Percentiles rank a stretch among this genome's conserved stretches.
Evolutionary conservation across 2,113 vertebrate genomes (phyloP).

Genomic region (Dromiciops gliroides): DNA sequence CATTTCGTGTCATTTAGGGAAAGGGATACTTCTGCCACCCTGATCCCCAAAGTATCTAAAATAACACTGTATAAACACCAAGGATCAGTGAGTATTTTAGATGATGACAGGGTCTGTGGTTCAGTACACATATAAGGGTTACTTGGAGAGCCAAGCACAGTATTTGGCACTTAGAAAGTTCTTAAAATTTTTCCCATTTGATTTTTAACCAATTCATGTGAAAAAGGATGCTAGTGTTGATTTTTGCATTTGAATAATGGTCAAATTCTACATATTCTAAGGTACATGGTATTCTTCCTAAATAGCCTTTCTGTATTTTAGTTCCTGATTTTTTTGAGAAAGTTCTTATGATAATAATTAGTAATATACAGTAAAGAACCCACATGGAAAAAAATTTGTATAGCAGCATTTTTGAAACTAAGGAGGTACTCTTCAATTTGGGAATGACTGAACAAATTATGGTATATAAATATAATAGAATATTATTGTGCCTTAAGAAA

Average conservation of each 20-base stretch:
- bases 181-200: neutral
- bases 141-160: too few relatives aligned
- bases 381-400: too few relatives aligned
- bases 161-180: too few relatives aligned
- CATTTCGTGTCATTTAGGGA: too few relatives aligned
- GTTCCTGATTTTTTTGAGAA: neutral
- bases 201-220: neutral
- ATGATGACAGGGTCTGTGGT: too few relatives aligned
- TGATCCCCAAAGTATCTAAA: too few relatives aligned
- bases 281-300: neutral
- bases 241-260: neutral
- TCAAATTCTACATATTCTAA: neutral
- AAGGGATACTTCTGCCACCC: too few relatives aligned
- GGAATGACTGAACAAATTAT: neutral
- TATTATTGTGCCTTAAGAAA: neutral
- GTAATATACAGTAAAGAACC: too few relatives aligned
- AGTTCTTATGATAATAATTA: neutral
- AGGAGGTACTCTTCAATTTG: neutral
- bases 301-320: neutral
- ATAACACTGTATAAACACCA: too few relatives aligned
- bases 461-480: neutral
- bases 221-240: neutral
- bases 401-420: too few relatives aligned
- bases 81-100: too few relatives aligned
- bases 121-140: too few relatives aligned